phyloP scores from a whole-genome alignment of 2,797 vertebrate genomes.

The Eulemur rubriventer region DNA sequence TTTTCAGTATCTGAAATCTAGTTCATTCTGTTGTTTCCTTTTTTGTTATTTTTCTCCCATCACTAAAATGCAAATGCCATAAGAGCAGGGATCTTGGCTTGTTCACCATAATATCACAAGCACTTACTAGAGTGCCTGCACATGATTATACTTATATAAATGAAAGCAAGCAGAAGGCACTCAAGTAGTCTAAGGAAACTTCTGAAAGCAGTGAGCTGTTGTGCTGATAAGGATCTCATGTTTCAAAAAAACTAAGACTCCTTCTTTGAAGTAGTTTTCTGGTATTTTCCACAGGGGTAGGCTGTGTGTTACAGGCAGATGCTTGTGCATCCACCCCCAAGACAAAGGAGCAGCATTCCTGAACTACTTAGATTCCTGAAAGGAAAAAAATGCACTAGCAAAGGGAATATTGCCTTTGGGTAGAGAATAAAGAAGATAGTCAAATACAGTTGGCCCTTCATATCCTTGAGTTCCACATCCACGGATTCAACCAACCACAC shows the following conservation, averaged over 20 bases:
- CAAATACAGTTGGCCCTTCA: not conserved
- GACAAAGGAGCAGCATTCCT: slow-evolving; percentile 12
- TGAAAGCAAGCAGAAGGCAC: not conserved
- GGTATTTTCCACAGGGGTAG: not conserved
- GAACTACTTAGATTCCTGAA: not conserved
- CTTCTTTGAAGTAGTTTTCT: not conserved
- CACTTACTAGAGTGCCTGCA: not conserved
- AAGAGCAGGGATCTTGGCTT: not conserved
- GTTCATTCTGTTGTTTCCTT: not conserved
- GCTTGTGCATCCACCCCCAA: not conserved
- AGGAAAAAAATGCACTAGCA: not conserved
- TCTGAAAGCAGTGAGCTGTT: not conserved
- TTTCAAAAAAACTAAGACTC: not conserved
- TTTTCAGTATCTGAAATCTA: not conserved
- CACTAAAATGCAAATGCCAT: not conserved
- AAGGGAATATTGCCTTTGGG: not conserved
- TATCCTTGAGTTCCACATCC: not conserved
- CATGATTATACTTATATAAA: not conserved
- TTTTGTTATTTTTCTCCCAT: not conserved
- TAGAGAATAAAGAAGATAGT: not conserved
- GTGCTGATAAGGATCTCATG: not conserved
- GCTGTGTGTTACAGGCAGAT: not conserved
- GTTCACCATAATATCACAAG: not conserved
- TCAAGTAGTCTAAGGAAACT: not conserved
- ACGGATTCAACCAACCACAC: not conserved